A percentile compares a stretch with the other conserved stretches of the same genome.
phyloP scores from a whole-genome alignment of 2,113 vertebrate genomes.

The Prunella himalayana region DNA sequence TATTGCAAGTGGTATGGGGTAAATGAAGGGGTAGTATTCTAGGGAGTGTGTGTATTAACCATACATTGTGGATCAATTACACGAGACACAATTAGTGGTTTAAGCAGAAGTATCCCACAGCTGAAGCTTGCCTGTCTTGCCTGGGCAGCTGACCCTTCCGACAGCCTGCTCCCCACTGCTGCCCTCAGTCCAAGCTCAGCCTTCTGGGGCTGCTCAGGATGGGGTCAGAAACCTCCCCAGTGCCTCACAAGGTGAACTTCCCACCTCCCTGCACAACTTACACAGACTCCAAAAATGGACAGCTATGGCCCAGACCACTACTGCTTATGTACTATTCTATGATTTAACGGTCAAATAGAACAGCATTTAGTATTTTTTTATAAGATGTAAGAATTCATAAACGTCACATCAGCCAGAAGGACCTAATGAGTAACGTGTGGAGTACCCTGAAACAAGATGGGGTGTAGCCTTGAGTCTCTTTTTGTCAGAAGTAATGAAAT shows the following conservation, averaged over 20 bases:
- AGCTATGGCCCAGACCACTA: neutral
- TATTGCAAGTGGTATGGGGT: neutral
- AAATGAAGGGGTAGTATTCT: neutral
- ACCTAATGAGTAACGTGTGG: neutral
- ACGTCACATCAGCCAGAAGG: rapidly evolving
- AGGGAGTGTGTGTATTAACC: neutral
- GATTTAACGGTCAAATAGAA: neutral
- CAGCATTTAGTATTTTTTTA: neutral
- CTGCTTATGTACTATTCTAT: neutral
- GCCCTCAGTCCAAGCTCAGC: rapidly evolving
- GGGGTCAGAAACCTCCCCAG: neutral
- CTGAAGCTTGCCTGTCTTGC: neutral
- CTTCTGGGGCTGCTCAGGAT: neutral
- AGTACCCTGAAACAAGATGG: neutral
- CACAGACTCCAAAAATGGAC: rapidly evolving
- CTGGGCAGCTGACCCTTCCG: neutral
- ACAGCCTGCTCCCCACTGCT: neutral
- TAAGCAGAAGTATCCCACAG: neutral
- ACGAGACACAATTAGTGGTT: neutral
- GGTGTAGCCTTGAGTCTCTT: neutral
- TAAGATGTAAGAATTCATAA: neutral
- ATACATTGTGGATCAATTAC: neutral
- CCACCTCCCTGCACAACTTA: neutral
- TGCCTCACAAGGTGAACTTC: rapidly evolving
- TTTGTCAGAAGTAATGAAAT: neutral